Percentiles rank a stretch among this genome's conserved stretches.
phyloP scores from a whole-genome alignment of 2,113 vertebrate genomes.

The Salvator merianae region DNA sequence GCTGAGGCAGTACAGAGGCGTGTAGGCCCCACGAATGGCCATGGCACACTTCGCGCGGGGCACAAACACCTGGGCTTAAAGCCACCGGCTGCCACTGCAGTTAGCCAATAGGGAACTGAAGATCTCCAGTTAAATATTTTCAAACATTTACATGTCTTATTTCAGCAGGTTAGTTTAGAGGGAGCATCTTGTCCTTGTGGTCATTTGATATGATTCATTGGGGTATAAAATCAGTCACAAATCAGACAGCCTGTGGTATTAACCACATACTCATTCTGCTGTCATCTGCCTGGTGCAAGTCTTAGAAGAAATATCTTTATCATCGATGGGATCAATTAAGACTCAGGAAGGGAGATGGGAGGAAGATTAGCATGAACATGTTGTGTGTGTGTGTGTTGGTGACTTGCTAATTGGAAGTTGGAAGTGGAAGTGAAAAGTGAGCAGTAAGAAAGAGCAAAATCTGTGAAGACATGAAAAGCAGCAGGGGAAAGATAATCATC shows the following conservation, averaged over 20 bases:
- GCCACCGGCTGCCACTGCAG: too few species aligned
- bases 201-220: background rate
- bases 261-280: background rate
- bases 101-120: too few species aligned
- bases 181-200: background rate
- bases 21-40: too few species aligned
- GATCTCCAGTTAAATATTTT: too few species aligned
- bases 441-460: background rate
- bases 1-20: too few species aligned
- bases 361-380: background rate
- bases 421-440: background rate
- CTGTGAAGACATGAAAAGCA: background rate
- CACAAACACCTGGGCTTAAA: too few species aligned
- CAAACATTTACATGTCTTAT: too few species aligned
- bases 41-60: too few species aligned
- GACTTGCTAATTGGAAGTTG: slow-evolving; percentile 1
- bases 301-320: background rate
- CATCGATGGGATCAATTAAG: background rate
- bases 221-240: too few species aligned
- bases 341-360: background rate
- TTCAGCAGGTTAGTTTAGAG: too few species aligned
- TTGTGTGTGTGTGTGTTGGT: background rate
- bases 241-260: too few species aligned
- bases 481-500: background rate
- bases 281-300: background rate